Evolutionary conservation across 2,113 vertebrate species (phyloP), one percentile per base, ranked within the genome.

Genomic region (Mellivora capensis): DNA sequence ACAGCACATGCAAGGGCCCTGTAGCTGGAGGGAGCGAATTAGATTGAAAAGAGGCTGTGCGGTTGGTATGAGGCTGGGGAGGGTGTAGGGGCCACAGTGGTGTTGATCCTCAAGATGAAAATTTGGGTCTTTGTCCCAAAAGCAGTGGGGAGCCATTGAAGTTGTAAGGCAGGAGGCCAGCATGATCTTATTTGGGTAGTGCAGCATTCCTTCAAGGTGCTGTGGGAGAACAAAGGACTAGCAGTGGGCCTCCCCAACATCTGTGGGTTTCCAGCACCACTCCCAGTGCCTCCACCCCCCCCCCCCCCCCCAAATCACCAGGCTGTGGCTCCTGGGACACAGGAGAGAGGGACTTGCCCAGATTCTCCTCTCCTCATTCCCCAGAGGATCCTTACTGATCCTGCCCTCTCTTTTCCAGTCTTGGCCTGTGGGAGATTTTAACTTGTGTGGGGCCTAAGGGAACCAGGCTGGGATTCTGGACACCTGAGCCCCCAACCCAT

Each of bases 401-500:
- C 42, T 64, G 15, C 9, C 4, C 1, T 59, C 7, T 83, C 31
- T 9, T 44, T 57, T 69, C 31, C 20, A 39, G 27, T 9, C 18
- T 72, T 17, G 44, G 27, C 27, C 42, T 57, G 21, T 6, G 64
- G 76, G 57, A 49, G 39, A 17, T 25, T 80, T 54, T 21, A 64
- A n/a, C 64, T 47, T 7, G 18, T 0, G 2, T 74, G 6, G 10
- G 8, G 17, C 39, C 57, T 31, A 31, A 4, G 15, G 59, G 47
- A n/a, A 8, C 72, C 39, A 52, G 74, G 37, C 54, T 54, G 39
- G 74, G 42, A 17, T 29, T 42, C 71, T 12, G 29, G 81, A 74
- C 47, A 23, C 31, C 6, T 1, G 57, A 81, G 21, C 25, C 15
- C 23, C 1, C 1, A 1, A 34, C 27, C 3, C 34, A 0, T 11